phyloP scores from a whole-genome alignment of 2,888 invertebrate species.

The Tineola bisselliella region DNA sequence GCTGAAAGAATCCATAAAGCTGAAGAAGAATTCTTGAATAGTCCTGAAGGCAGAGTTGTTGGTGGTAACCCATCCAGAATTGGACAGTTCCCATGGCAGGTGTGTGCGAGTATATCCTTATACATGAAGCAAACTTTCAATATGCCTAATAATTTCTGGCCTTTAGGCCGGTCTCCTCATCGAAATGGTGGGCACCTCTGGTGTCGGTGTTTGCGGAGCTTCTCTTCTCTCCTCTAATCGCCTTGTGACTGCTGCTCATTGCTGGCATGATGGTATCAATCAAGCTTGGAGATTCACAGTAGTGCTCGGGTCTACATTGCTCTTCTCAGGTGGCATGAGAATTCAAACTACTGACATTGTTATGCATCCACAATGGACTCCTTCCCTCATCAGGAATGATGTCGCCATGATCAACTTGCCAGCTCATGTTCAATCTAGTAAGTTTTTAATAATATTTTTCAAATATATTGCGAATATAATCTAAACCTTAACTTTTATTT shows the following conservation, averaged over 20 bases:
- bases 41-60: conserved; percentile 28
- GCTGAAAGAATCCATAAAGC: conserved; percentile 30
- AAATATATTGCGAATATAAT: neutral
- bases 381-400: conserved; percentile 30
- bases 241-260: conserved; percentile 42
- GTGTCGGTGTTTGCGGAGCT: conserved; percentile 35
- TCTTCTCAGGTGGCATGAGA: conserved; percentile 34
- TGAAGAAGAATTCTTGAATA: conserved; percentile 26
- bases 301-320: conserved; percentile 30
- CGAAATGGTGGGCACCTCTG: conserved; percentile 22
- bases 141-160: neutral
- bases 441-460: neutral
- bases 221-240: conserved; percentile 27
- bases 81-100: conserved; percentile 36
- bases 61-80: conserved; percentile 29
- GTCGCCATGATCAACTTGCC: conserved; percentile 33
- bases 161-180: conserved; percentile 30
- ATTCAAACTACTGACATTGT: conserved; percentile 26
- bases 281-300: conserved; percentile 34
- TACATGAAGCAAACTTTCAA: neutral
- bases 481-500: conserved; percentile 15
- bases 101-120: conserved; percentile 16
- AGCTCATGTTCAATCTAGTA: conserved; percentile 17
- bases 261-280: conserved; percentile 40
- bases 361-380: conserved; percentile 31